Base-by-base conservation (phyloP, 2,797 vertebrate species). In the Nothura maculosa region DNA sequence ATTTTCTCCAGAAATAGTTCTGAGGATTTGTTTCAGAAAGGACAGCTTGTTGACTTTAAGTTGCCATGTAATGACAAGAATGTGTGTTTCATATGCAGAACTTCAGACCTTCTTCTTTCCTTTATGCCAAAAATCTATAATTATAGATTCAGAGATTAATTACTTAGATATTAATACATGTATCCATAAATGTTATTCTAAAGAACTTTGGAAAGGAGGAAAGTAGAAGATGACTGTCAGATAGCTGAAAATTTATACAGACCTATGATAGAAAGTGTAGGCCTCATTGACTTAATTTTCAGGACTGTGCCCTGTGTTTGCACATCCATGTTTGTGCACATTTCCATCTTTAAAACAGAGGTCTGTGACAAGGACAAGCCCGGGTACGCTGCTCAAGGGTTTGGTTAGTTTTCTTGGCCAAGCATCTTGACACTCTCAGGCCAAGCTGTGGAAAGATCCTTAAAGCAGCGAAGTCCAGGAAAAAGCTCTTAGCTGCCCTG, bases 41-140 rank as follows among this genome's bases (percentile, higher is more conserved):
- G 50, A 17, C 42, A 85, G 54, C 89, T 95, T 86, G 79, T 88
- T 94, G 89, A 64, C 79, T 89, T 89, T 13, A 73, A 89, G 87
- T 93, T 93, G 85, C 86, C 66, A 66, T 62, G 75, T 86, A 85
- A 85, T 66, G 2, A 43, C 7, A 68, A 87, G 68, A 83, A 79
- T 55, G 50, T 81, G 54, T 43, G n/a, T 87, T 96, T 91, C 63
- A 68, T 74, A 22, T 50, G 74, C 62, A 89, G 80, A 62, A 77
- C 80, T 81, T 89, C 78, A 60, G 82, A 87, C 10, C 45, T 27
- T 0, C 38, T 22, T 28, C 30, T 12, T 43, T 30, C 13, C 25
- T 90, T 74, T 8, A 20, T 43, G 52, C 28, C 9, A 89, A 72
- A 91, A 20, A 24, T 5, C 48, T 68, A 69, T 19, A 43, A 54